These are phyloP conservation scores for Tridacna gigas DNA, from an alignment of 2,888 invertebrate species.

Conservation along the genomic window DNA sequence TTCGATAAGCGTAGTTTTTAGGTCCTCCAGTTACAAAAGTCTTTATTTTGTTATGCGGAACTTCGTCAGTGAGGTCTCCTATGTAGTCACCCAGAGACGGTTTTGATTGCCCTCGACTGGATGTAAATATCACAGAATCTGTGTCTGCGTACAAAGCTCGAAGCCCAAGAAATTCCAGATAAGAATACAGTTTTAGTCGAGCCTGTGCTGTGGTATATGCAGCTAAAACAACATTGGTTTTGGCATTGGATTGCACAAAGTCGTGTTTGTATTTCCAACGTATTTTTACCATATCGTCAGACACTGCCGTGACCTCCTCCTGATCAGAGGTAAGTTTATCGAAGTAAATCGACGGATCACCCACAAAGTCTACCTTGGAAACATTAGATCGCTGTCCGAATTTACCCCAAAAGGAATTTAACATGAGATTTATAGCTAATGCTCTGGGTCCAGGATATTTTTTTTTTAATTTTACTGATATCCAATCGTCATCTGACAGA, in stretches of 20 bases:
- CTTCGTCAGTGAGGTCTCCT: constrained; percentile 83
- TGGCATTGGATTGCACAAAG: constrained; percentile 26
- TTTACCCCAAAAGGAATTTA: constrained; percentile 50
- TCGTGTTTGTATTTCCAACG: constrained; percentile 38
- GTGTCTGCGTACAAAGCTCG: constrained; percentile 11
- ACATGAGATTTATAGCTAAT: constrained; percentile 52
- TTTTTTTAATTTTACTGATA: too few relatives aligned
- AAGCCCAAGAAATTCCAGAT: constrained; percentile 13
- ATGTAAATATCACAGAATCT: constrained; percentile 49
- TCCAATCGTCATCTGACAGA: too few relatives aligned
- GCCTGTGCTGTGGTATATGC: constrained; percentile 19
- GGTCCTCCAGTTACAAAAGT: constrained; percentile 81
- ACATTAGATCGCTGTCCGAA: too few relatives aligned
- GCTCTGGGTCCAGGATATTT: too few relatives aligned
- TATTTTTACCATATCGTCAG: constrained; percentile 46
- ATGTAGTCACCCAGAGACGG: constrained; percentile 76
- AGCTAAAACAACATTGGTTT: constrained; percentile 36
- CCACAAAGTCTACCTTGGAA: constrained; percentile 38
- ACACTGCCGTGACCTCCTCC: constrained; percentile 37
- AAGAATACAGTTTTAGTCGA: constrained; percentile 37
- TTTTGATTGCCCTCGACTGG: constrained; percentile 32
- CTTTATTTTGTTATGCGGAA: constrained; percentile 58
- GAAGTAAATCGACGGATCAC: constrained; percentile 6
- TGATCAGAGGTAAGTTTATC: constrained; percentile 27
- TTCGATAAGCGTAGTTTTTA: constrained; percentile 80